These are phyloP conservation scores for Epizoanthus rinbou DNA, from an alignment of 92 coral and sea anemone species.

Conservation along the genomic window DNA sequence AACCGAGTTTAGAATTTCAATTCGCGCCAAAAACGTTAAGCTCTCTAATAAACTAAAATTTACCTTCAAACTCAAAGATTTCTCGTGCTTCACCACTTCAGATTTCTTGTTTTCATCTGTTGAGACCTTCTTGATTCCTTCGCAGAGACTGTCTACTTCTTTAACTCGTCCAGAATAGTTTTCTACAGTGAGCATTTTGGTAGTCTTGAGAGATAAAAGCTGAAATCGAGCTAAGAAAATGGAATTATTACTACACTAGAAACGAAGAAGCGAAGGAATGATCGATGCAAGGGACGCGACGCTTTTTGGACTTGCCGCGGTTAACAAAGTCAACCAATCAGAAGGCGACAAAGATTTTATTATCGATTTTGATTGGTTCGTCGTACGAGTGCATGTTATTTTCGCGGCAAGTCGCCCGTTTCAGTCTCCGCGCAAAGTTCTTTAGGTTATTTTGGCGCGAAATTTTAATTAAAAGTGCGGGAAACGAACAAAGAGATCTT, in stretches of 20 bases:
- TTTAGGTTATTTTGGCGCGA: no score
- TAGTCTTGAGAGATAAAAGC: background rate
- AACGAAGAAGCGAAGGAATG: slow-evolving; percentile 73
- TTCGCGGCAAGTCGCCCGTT: slow-evolving; percentile 11
- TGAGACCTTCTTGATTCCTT: slow-evolving; percentile 37
- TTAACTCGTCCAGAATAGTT: background rate
- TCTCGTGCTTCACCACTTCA: background rate
- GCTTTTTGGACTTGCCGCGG: slow-evolving; percentile 81
- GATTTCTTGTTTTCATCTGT: slow-evolving; percentile 30
- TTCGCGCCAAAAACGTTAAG: slow-evolving; percentile 17
- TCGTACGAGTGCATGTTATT: background rate
- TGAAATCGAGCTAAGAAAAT: background rate
- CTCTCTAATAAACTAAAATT: background rate
- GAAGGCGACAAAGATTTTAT: background rate
- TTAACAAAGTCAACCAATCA: slow-evolving; percentile 65
- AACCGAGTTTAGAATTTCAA: background rate
- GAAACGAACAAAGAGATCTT: background rate
- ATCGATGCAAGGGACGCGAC: slow-evolving; percentile 49
- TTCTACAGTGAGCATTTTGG: slow-evolving; percentile 42
- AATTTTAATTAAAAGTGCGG: background rate
- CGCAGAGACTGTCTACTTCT: slow-evolving; percentile 21
- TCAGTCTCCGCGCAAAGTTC: background rate
- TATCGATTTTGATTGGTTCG: slow-evolving; percentile 25
- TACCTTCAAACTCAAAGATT: slow-evolving; percentile 13
- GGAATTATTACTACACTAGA: background rate